Percentiles rank a stretch among this genome's conserved stretches.
Conservation (phyloP, 2,888 invertebrate genomes). For the Hirtodrosophila cameraria region DNA sequence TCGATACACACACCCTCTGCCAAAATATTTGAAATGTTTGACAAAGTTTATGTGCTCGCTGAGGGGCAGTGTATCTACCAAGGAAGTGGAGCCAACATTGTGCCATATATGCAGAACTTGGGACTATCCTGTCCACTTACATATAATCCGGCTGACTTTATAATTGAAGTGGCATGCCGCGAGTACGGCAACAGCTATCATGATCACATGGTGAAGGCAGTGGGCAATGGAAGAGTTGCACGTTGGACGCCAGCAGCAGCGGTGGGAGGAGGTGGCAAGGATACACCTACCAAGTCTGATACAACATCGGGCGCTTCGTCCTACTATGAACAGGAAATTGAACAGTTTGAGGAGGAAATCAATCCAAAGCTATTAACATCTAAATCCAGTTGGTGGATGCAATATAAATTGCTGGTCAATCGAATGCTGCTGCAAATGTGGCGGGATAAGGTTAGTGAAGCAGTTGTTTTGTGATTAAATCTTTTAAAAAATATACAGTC, state of each 20-base stretch:
- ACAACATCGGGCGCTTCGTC: slow-evolving; percentile 81
- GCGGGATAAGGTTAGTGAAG: slow-evolving; percentile 87
- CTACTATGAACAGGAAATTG: slow-evolving; percentile 68
- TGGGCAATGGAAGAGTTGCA: slow-evolving; percentile 88
- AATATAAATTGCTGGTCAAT: slow-evolving; percentile 88
- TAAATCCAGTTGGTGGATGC: slow-evolving; percentile 87
- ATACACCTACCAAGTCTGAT: slow-evolving; percentile 73
- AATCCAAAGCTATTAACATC: slow-evolving; percentile 86
- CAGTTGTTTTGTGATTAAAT: no score
- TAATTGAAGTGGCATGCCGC: slow-evolving; percentile 91
- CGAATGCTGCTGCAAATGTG: slow-evolving; percentile 91
- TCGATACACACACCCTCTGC: slow-evolving; percentile 99
- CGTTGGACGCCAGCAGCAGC: slow-evolving; percentile 85
- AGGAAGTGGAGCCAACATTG: slow-evolving; percentile 90
- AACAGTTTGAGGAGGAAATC: slow-evolving; percentile 82
- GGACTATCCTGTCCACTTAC: slow-evolving; percentile 94
- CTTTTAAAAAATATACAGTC: neutral
- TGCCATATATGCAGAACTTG: slow-evolving; percentile 91
- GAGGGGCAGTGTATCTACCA: slow-evolving; percentile 96
- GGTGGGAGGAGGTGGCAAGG: no score
- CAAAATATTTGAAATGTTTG: slow-evolving; percentile 94
- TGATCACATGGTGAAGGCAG: slow-evolving; percentile 88
- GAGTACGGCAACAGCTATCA: slow-evolving; percentile 90
- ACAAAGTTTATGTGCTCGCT: slow-evolving; percentile 94
- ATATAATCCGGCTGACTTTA: slow-evolving; percentile 98